These are phyloP conservation scores for Heliconius charithonia DNA, from an alignment of 2,888 invertebrate species.

Conservation along the genomic window DNA sequence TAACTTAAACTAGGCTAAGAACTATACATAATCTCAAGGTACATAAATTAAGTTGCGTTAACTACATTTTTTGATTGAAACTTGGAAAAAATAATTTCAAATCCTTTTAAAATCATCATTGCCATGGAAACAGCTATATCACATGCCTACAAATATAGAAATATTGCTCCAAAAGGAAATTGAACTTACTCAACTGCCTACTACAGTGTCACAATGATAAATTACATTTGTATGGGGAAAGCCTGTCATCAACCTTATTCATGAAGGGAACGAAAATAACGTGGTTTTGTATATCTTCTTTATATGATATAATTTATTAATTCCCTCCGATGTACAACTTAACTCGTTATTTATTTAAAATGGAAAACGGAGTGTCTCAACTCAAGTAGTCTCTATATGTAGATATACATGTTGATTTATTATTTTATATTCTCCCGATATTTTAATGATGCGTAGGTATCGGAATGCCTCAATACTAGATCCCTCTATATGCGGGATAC, in stretches of 20 bases:
- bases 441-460: no score
- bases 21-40: background rate
- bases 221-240: conserved; percentile 2
- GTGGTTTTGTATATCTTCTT: background rate
- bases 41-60: no score
- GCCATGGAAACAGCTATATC: background rate
- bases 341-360: no score
- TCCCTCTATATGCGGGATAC: no score
- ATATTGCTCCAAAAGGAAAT: background rate
- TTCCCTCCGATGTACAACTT: no score
- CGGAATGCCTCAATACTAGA: no score
- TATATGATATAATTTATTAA: background rate
- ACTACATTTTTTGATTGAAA: no score
- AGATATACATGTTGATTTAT: no score
- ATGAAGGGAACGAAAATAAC: background rate
- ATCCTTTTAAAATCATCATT: background rate
- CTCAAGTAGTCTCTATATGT: no score
- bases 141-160: background rate
- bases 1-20: background rate
- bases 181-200: background rate
- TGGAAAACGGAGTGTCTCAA: no score
- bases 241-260: background rate
- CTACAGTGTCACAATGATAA: conserved; percentile 6
- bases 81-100: background rate
- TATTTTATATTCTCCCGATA: no score